A percentile compares a stretch with the other conserved stretches of the same genome.
Conservation (phyloP, 2,888 invertebrate species). For the Eristalis intricaria region DNA sequence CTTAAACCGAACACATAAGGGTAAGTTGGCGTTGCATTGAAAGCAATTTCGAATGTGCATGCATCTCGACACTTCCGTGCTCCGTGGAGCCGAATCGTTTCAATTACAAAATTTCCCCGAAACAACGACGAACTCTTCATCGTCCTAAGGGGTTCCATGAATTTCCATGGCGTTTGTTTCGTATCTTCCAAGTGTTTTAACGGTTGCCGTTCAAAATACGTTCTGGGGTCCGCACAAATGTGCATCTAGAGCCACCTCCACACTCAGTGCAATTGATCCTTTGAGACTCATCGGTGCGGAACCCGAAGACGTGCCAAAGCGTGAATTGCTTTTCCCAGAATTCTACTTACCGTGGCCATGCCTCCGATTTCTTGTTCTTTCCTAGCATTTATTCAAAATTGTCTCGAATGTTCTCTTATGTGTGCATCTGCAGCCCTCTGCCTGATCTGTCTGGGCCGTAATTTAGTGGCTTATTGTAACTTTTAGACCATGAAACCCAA, state of each 20-base stretch:
- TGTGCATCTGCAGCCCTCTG: neutral
- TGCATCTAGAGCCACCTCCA: conserved; percentile 5
- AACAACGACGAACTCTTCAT: neutral
- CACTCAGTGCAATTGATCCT: conserved; percentile 40
- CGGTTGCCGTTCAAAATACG: conserved; percentile 39
- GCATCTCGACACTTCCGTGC: conserved; percentile 29
- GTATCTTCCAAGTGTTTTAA: conserved; percentile 18
- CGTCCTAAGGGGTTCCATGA: neutral
- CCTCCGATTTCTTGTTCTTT: conserved; percentile 30
- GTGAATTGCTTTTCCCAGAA: conserved; percentile 62
- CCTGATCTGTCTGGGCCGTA: conserved; percentile 28
- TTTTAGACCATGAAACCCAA: conserved; percentile 64
- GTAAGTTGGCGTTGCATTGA: conserved; percentile 26
- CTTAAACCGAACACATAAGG: conserved; percentile 39
- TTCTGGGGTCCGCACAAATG: conserved; percentile 9
- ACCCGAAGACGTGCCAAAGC: conserved; percentile 65
- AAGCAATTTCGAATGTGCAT: conserved; percentile 32
- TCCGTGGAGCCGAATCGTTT: conserved; percentile 9
- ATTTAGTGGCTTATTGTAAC: conserved; percentile 62
- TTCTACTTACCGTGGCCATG: conserved; percentile 8
- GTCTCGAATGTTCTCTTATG: conserved; percentile 19
- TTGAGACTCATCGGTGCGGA: conserved; percentile 57
- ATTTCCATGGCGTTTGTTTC: neutral
- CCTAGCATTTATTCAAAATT: neutral
- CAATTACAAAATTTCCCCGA: conserved; percentile 47